Conservation (phyloP, 2,797 vertebrate genomes). For the Nothura maculosa region DNA sequence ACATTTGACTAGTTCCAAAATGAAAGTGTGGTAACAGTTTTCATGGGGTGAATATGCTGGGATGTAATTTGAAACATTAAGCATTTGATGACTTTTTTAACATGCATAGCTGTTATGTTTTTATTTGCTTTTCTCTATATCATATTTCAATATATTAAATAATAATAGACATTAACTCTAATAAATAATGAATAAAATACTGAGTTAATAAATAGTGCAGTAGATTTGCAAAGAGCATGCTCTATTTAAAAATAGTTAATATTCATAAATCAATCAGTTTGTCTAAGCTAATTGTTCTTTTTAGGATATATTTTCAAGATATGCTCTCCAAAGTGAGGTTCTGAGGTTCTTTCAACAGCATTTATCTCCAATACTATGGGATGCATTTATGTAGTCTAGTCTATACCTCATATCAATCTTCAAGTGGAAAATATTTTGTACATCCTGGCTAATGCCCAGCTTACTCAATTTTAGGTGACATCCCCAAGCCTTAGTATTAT, state of each 20-base stretch:
- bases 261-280: neutral
- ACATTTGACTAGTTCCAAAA: neutral
- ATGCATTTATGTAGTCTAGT: neutral
- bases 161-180: neutral
- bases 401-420: neutral
- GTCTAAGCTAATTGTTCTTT: neutral
- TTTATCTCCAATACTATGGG: neutral
- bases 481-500: neutral
- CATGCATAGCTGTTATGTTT: neutral
- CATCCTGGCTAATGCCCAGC: neutral
- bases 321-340: neutral
- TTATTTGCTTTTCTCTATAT: neutral
- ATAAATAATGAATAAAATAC: neutral
- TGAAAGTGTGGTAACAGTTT: neutral
- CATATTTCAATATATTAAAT: neutral
- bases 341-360: neutral
- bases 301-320: neutral
- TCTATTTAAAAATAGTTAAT: neutral
- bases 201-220: neutral
- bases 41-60: neutral
- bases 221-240: fast-evolving
- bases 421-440: neutral
- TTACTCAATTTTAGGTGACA: neutral
- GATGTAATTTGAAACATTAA: neutral
- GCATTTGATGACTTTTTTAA: neutral